Evolutionary conservation across 2,113 vertebrate species (phyloP), one percentile per base, ranked within the genome.

Genomic region (Lophotis ruficrista): DNA sequence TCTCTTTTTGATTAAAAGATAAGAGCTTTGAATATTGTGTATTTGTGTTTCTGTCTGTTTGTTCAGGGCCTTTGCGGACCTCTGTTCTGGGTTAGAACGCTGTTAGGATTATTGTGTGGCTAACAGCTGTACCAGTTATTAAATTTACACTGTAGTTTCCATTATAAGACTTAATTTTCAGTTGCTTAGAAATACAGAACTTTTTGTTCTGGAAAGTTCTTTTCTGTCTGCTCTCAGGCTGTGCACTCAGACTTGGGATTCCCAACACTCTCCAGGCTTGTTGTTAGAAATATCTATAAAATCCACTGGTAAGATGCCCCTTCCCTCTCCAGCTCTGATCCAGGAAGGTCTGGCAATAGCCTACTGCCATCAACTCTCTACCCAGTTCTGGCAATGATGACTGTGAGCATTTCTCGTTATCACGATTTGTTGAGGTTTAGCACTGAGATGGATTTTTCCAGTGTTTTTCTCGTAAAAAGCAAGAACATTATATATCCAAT

Each of bases 201-300:
- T 24, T 80, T 83, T 77, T 90, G 5, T 33, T 66, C 25, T 56
- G 25, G 3, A 14, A 72, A 75, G 18, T 15, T 54, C 15, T 45
- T 70, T 83, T 17, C 6, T 72, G 9, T 75, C 15, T 66, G 4
- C 9, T 69, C 19, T 61, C 2, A 6, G 35, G 2, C 10, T 77
- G 23, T 27, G 16, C 18, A 56, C 9, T 54, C 24, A 78, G 38
- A 28, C 31, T 30, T 48, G 38, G 50, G 22, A 45, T 47, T 73
- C 10, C 24, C 9, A 68, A 9, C 0, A 0, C 2, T 88, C 8
- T 56, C 16, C 16, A 12, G 27, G 25, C 20, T 8, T 70, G 2
- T 43, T 54, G 10, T 47, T 31, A 80, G 22, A 83, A 60, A 33
- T 27, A 24, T 21, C 45, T 73, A 38, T 77, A 37, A 78, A 62